Evolutionary conservation across 2,888 invertebrate species (phyloP), one percentile per base, ranked within the genome.

Genomic region (Pachymerium ferrugineum): DNA sequence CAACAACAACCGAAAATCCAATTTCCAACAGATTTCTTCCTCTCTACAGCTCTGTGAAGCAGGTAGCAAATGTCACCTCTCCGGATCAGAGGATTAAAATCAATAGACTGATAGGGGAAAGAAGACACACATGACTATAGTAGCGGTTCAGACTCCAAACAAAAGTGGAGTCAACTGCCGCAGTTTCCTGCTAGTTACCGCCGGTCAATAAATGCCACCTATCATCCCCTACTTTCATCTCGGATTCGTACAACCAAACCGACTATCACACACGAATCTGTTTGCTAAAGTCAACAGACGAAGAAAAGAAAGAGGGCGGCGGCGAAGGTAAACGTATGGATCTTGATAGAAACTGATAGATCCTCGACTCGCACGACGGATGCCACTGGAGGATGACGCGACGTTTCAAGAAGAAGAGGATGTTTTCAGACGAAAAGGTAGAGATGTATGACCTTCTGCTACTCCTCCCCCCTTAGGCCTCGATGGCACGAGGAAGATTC

Each of bases 291-390:
- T 54, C 54, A 54, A 54, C 54, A 3, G 54, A 22, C 54, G 54
- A 54, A 25, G 54, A 54, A 54, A 54, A 28, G 25, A 54, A 25
- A 47, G 2, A 54, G n/a, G 38, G 38, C 38, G 10, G 38, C 10
- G 38, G 54, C 14, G 28, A 22, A 54, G 54, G 54, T 54, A 54
- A 54, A 54, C 4, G 54, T 54, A 54, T 1, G 25, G 10, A 54
- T 25, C 54, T 54, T 54, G 54, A 54, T 54, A 6, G 54, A 54
- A 22, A 54, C 54, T 54, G 54, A 54, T 54, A 54, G 54, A 54
- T 25, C 54, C 12, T 22, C 54, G 6, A 22, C 10, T 25, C 54
- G 25, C 54, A 22, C 54, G 25, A 54, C 54, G 28, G 25, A 25
- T 54, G 54, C 54, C 54, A 54, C 25, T 25, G 54, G 25, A 54